Evolutionary conservation across 1,140 invertebrate genomes (phyloP).

Genomic region (Andricus grossulariae): DNA sequence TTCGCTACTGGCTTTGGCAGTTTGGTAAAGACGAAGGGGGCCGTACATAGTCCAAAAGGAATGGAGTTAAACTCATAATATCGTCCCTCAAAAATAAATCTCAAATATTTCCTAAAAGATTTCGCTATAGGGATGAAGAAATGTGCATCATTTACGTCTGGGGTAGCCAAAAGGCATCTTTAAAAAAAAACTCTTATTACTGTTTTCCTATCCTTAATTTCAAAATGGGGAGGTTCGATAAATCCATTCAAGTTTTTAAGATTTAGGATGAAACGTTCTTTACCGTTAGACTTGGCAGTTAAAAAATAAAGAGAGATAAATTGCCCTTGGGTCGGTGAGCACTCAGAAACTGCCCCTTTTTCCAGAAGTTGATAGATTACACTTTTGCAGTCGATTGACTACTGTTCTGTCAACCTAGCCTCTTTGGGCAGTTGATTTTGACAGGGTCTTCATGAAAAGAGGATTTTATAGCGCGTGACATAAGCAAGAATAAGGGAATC

Average conservation of each 20-base stretch:
- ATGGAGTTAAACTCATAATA: not conserved
- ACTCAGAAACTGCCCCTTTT: not conserved
- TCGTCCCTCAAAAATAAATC: not conserved
- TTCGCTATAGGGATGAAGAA: not conserved
- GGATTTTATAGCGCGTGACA: not conserved
- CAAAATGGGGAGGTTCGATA: slow-evolving; percentile 55
- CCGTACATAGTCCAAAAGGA: not conserved
- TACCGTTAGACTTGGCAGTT: slow-evolving; percentile 48
- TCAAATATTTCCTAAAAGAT: not conserved
- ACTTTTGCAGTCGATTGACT: not conserved
- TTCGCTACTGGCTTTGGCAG: no score
- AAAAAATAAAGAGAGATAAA: slow-evolving; percentile 46
- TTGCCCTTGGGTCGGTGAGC: not conserved
- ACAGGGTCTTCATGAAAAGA: not conserved
- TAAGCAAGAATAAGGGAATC: not conserved
- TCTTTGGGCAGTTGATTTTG: not conserved
- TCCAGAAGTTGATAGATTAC: not conserved
- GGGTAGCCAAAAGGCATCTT: no score
- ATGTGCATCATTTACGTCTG: no score
- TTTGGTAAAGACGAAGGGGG: no score
- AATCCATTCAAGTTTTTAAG: slow-evolving; percentile 55
- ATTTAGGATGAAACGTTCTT: slow-evolving; percentile 44
- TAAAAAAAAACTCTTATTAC: not conserved
- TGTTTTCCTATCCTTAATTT: slow-evolving; percentile 51
- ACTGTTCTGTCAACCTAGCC: not conserved